Conservation (phyloP, 2,888 invertebrate species). For the Timandra comae region DNA sequence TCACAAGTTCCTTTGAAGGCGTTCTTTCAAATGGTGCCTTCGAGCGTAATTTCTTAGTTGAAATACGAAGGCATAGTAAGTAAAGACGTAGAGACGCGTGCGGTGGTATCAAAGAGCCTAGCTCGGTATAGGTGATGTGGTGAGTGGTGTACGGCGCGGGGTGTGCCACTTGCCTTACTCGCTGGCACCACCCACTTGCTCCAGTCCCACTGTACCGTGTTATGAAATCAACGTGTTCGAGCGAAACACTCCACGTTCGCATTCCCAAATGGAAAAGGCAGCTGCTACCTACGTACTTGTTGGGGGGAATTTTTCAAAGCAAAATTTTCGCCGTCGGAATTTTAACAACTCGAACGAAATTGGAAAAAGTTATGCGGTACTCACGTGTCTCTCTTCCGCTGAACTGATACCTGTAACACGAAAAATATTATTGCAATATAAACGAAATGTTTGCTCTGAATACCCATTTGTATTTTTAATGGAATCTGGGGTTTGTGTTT, state of each 20-base stretch:
- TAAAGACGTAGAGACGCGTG: no score
- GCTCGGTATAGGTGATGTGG: no score
- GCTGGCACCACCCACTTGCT: slow-evolving; percentile 64
- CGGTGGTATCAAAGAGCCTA: no score
- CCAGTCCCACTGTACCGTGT: slow-evolving; percentile 59
- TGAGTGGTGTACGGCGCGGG: slow-evolving; percentile 34
- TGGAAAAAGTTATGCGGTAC: slow-evolving; percentile 59
- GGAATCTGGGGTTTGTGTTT: no score
- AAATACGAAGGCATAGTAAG: no score
- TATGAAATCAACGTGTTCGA: slow-evolving; percentile 77
- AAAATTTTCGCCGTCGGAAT: slow-evolving; percentile 49
- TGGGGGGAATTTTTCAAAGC: slow-evolving; percentile 62
- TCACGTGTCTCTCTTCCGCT: slow-evolving; percentile 73
- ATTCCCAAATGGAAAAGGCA: slow-evolving; percentile 69
- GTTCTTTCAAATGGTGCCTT: no score
- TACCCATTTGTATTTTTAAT: no score
- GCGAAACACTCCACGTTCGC: slow-evolving; percentile 65
- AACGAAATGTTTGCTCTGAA: slow-evolving; percentile 1
- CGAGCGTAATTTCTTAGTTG: no score
- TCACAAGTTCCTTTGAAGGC: no score
- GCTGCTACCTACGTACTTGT: slow-evolving; percentile 41
- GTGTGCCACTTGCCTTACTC: slow-evolving; percentile 61
- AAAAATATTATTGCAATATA: slow-evolving; percentile 19
- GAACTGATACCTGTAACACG: slow-evolving; percentile 70
- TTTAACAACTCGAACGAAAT: slow-evolving; percentile 52